phyloP scores from a whole-genome alignment of 1,140 invertebrate genomes.

The Battus philenor region DNA sequence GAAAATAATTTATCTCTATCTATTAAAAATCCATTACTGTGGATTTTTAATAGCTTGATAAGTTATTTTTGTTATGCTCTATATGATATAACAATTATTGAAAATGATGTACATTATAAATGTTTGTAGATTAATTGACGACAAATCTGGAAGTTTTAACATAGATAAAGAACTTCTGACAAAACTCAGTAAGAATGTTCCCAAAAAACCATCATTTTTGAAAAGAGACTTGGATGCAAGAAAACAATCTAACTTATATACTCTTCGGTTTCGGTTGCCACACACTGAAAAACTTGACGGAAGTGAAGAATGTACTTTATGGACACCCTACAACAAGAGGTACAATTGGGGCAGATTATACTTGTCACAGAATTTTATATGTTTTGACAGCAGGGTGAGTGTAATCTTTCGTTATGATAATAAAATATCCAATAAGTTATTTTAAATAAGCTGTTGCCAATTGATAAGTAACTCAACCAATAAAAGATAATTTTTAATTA shows the following conservation, averaged over 20 bases:
- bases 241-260: constrained; percentile 91
- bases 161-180: constrained; percentile 89
- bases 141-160: constrained; percentile 86
- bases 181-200: constrained; percentile 90
- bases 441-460: too few species aligned
- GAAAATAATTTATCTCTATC: too few species aligned
- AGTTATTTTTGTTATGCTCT: too few species aligned
- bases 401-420: too few species aligned
- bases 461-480: too few species aligned
- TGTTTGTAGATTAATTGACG: constrained; percentile 92
- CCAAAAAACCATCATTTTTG: constrained; percentile 91
- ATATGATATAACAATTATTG: too few species aligned
- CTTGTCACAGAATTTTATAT: constrained; percentile 96
- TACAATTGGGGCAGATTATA: constrained; percentile 93
- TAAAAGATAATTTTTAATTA: too few species aligned
- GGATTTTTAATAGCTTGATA: too few species aligned
- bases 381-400: constrained; percentile 94
- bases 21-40: too few species aligned
- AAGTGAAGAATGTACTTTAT: constrained; percentile 90
- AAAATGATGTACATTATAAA: too few species aligned
- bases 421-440: too few species aligned
- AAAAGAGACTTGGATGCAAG: constrained; percentile 96
- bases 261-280: constrained; percentile 91
- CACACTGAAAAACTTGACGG: constrained; percentile 94
- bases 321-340: constrained; percentile 97